Evolutionary conservation across 2,797 vertebrate genomes (phyloP).

Genomic region (Schizothorax lantsangensis): DNA sequence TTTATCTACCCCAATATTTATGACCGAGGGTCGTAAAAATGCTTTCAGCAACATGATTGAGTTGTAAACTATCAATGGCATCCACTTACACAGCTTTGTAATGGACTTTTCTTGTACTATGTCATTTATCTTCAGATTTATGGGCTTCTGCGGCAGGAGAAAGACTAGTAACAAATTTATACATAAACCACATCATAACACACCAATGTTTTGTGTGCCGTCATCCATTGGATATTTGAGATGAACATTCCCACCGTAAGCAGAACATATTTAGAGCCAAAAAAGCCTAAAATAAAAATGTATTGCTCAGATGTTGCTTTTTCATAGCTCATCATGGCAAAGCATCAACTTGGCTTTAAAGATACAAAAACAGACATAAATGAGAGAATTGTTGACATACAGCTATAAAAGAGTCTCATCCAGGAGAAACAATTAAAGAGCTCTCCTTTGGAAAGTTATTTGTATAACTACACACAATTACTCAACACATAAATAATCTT

Average conservation of each 20-base stretch:
- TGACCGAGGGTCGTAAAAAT: slow-evolving; percentile 65
- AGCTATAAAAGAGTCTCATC: too few species aligned
- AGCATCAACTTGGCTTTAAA: background rate
- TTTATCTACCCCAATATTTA: slow-evolving; percentile 77
- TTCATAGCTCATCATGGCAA: background rate
- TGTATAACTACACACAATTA: too few species aligned
- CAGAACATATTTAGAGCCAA: background rate
- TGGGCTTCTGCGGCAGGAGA: slow-evolving; percentile 25
- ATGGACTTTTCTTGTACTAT: slow-evolving; percentile 29
- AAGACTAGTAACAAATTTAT: slow-evolving; percentile 19
- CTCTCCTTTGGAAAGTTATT: too few species aligned
- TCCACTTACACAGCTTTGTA: slow-evolving; percentile 54
- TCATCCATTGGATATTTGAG: background rate
- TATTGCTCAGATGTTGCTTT: background rate
- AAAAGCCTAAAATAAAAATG: background rate
- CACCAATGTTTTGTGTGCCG: background rate
- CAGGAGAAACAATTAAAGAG: too few species aligned
- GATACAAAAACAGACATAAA: too few species aligned
- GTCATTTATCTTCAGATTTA: slow-evolving; percentile 45
- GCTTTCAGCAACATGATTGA: slow-evolving; percentile 64
- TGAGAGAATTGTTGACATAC: too few species aligned
- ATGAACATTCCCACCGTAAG: background rate
- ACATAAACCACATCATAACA: slow-evolving; percentile 9
- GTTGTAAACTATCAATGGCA: slow-evolving; percentile 67
- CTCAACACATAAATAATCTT: too few species aligned